A percentile compares a stretch with the other conserved stretches of the same genome.
These are phyloP conservation scores for Polietes domitor DNA, from an alignment of 2,888 invertebrate species.

Conservation along the genomic window DNA sequence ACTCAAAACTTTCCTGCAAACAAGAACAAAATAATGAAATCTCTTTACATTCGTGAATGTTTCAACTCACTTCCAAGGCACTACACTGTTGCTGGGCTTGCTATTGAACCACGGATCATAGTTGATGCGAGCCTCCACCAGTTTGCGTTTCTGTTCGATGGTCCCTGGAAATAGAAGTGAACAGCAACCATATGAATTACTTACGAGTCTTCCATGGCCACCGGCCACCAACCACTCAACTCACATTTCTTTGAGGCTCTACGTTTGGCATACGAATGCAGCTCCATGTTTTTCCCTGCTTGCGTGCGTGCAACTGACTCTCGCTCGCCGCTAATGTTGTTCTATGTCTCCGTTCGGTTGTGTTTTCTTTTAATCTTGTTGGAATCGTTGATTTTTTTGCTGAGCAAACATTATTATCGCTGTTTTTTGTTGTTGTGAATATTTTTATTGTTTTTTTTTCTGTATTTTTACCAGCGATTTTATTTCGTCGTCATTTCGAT, in stretches of 20 bases:
- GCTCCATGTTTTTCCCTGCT: conserved; percentile 71
- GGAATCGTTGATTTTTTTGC: background rate
- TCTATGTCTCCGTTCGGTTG: background rate
- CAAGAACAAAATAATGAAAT: conserved; percentile 1
- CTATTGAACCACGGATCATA: conserved; percentile 75
- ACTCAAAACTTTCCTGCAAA: conserved; percentile 72
- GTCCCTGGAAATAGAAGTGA: conserved; percentile 72
- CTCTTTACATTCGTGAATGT: background rate
- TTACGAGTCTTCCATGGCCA: too few species aligned
- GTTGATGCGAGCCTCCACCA: conserved; percentile 76
- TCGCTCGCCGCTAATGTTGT: background rate
- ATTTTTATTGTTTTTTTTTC: conserved; percentile 14
- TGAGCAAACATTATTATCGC: conserved; percentile 7
- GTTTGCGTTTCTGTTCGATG: conserved; percentile 75
- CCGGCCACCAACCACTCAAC: conserved; percentile 50
- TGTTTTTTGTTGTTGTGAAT: conserved; percentile 15
- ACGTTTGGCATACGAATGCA: conserved; percentile 78
- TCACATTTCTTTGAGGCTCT: conserved; percentile 76
- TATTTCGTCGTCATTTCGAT: conserved; percentile 2
- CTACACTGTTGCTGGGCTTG: conserved; percentile 73
- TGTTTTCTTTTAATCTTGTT: conserved; percentile 23
- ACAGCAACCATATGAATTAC: too few species aligned
- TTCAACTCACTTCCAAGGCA: conserved; percentile 78
- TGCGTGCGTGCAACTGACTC: background rate
- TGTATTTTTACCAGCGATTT: conserved; percentile 16